These are phyloP conservation scores for Drosophila nannoptera DNA, from an alignment of 1,140 invertebrate species.

Conservation along the genomic window DNA sequence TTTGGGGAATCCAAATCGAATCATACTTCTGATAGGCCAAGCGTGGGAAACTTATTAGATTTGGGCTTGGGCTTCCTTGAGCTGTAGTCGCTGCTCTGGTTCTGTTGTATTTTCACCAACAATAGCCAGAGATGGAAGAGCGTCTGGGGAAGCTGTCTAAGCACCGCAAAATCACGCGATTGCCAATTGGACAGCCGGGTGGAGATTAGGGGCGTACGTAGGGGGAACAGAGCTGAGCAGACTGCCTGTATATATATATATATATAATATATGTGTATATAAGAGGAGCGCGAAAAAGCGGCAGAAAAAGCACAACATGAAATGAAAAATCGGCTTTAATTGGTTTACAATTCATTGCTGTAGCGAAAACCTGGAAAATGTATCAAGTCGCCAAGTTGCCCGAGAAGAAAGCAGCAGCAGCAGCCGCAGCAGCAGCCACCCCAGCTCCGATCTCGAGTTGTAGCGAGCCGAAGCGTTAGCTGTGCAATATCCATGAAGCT, in stretches of 20 bases:
- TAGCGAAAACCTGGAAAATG: conserved; percentile 69
- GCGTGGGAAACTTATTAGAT: conserved; percentile 63
- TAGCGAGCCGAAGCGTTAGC: conserved; percentile 15
- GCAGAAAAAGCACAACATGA: conserved; percentile 29
- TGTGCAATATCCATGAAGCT: conserved; percentile 72
- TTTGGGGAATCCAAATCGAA: conserved; percentile 12
- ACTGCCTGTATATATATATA: conserved; percentile 10
- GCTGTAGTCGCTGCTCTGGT: conserved; percentile 18
- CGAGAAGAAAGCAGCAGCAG: conserved; percentile 63
- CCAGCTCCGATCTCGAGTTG: conserved; percentile 15
- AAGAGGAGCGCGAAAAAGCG: conserved; percentile 20
- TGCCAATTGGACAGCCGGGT: conserved; percentile 10
- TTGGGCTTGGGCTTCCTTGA: conserved; percentile 42
- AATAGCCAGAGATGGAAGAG: conserved; percentile 23
- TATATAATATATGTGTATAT: conserved; percentile 5
- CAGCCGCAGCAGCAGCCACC: conserved; percentile 35
- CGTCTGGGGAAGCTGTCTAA: conserved; percentile 9
- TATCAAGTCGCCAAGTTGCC: conserved; percentile 40
- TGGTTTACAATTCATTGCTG: conserved; percentile 74
- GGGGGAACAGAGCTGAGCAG: background rate
- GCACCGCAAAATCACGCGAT: conserved; percentile 33
- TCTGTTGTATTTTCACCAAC: conserved; percentile 72
- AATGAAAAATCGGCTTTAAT: conserved; percentile 71
- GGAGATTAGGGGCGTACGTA: background rate
- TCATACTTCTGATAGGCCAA: conserved; percentile 46